Conservation (phyloP, 1,140 invertebrate genomes). For the Pteromalus puparum region DNA sequence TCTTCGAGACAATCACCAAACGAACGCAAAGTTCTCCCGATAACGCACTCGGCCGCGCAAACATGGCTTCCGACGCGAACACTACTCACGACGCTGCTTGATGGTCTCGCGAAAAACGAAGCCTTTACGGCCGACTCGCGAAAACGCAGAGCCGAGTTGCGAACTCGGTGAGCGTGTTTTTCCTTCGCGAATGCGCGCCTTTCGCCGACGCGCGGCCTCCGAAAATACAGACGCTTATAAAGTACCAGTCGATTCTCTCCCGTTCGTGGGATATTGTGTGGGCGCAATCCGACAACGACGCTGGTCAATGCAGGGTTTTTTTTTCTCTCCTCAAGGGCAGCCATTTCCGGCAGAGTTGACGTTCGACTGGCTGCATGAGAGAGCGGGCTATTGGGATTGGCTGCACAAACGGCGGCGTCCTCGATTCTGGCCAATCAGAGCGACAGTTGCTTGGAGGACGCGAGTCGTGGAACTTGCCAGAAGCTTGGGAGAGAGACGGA, state of each 20-base stretch:
- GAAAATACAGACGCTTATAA: not conserved
- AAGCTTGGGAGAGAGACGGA: not conserved
- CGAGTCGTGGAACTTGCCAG: constrained; percentile 38
- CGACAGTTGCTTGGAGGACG: not conserved
- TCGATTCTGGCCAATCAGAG: constrained; percentile 11
- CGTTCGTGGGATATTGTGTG: not conserved
- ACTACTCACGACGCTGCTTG: not conserved
- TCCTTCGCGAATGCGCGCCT: not conserved
- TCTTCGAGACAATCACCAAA: not conserved
- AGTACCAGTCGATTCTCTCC: not conserved
- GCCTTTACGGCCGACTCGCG: not conserved
- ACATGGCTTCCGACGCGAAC: not conserved
- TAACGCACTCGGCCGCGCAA: not conserved
- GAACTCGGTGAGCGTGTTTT: not conserved
- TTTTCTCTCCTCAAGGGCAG: constrained; percentile 13
- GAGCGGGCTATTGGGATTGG: not conserved
- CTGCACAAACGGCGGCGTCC: not conserved
- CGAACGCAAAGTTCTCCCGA: not conserved
- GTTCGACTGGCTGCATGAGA: not conserved
- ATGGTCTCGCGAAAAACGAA: not conserved
- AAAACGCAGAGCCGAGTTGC: not conserved
- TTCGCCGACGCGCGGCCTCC: no score
- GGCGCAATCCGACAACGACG: not conserved
- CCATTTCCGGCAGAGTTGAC: constrained; percentile 21
- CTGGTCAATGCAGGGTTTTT: not conserved